These are phyloP conservation scores for Batillaria attramentaria DNA, from an alignment of 1,140 invertebrate species.

Conservation along the genomic window DNA sequence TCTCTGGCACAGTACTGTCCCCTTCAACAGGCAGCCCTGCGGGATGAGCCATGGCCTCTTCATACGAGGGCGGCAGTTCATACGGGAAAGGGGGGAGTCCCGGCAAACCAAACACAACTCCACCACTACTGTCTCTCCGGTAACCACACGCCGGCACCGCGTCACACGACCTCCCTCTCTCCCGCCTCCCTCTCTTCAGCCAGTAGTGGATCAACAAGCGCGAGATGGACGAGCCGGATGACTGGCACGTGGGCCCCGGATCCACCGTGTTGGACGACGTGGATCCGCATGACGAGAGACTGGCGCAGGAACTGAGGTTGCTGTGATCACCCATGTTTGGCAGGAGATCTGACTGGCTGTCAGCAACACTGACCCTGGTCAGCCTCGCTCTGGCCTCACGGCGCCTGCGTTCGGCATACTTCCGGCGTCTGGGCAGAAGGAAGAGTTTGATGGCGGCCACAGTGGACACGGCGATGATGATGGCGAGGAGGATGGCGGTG, in stretches of 20 bases:
- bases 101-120: not conserved
- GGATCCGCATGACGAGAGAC: not conserved
- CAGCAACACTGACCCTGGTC: not conserved
- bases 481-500: slow-evolving; percentile 20
- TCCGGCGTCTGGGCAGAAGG: not conserved
- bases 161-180: not conserved
- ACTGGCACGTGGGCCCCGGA: not conserved
- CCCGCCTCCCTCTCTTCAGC: not conserved
- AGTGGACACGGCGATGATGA: not conserved
- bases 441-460: slow-evolving; percentile 10
- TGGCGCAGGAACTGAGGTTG: no score
- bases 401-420: not conserved
- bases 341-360: not conserved
- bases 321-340: not conserved
- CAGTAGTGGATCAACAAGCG: not conserved
- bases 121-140: not conserved
- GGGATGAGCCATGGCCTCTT: not conserved
- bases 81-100: not conserved
- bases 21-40: no score
- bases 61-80: slow-evolving; percentile 4
- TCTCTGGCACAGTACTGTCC: no score
- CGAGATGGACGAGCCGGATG: not conserved
- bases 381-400: not conserved
- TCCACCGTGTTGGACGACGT: not conserved
- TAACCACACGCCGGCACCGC: not conserved